Base-by-base conservation (phyloP, 2,113 vertebrate genomes). In the Noctilio leporinus region DNA sequence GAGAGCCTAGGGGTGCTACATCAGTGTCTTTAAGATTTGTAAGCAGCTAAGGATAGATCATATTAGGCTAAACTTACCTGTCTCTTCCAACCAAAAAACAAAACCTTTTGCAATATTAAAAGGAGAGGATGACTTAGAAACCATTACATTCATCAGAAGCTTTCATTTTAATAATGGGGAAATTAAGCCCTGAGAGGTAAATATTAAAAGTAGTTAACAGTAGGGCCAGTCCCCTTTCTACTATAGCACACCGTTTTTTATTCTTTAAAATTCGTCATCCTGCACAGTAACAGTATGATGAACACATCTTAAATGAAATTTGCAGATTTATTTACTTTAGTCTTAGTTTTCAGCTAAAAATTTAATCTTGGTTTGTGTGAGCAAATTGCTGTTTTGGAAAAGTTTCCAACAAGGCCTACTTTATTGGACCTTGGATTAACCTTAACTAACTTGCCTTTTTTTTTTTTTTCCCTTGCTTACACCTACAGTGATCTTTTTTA, bases 401-500 rank as follows among this genome's bases (percentile, higher is more conserved):
- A 85, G 38, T 82, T 96, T 81, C 83, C 83, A 91, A 77, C 77
- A 93, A 94, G 83, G 94, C 82, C 88, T 91, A 72, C 40, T 76
- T 97, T 65, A 82, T 89, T 92, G 94, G 81, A 94, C 80, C 85
- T 89, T 91, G 67, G 62, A 82, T 93, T 95, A 86, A 95, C 75
- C 65, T 72, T 70, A 64, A 88, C 86, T 93, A 93, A 96, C 87
- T 76, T 96, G 83, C 75, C 86, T 65, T 95, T 95, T 89, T 57
- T 92, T 87, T 86, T 62, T 57, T 92, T 87, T 86, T 62, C 77
- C 81, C 95, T 91, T 92, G 69, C 95, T 92, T 95, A 91, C 59
- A 88, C 76, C 91, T 91, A 72, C 57, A 91, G 91, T 88, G 83
- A 96, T 96, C 93, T 90, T 96, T 94, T 91, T 92, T 51, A 92